Conservation (phyloP, 23 tunicate species). For the Trididemnum miniatum region DNA sequence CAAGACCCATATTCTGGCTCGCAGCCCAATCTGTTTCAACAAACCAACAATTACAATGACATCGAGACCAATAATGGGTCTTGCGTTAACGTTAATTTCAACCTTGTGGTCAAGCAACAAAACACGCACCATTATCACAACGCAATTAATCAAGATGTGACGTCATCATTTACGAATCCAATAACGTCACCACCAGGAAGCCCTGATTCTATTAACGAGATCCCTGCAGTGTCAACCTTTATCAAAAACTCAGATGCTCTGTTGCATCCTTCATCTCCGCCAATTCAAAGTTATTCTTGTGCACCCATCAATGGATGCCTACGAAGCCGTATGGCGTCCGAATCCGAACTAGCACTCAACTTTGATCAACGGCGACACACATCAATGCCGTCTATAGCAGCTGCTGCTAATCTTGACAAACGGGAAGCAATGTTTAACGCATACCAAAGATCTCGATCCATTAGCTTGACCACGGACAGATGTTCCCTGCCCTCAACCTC, state of each 20-base stretch:
- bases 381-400: constrained; percentile 32
- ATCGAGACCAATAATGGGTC: constrained; percentile 45
- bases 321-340: constrained; percentile 52
- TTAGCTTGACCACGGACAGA: constrained; percentile 62
- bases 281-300: constrained; percentile 15
- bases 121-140: constrained; percentile 53
- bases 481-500: constrained; percentile 54
- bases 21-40: constrained; percentile 37
- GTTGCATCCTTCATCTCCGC: constrained; percentile 82
- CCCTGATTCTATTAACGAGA: constrained; percentile 51
- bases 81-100: constrained; percentile 79
- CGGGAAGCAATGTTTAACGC: constrained; percentile 7
- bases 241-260: constrained; percentile 88
- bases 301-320: constrained; percentile 13
- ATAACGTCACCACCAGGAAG: constrained; percentile 58
- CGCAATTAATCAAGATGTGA: constrained; percentile 27
- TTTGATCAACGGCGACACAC: constrained; percentile 54
- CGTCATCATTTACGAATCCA: constrained; percentile 16
- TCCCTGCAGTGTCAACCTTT: constrained; percentile 90
- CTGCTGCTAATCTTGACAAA: constrained; percentile 25
- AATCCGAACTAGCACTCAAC: constrained; percentile 45
- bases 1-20: background rate
- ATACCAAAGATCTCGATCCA: constrained; percentile 63
- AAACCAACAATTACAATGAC: constrained; percentile 48
- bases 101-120: constrained; percentile 75